Conservation (phyloP, 2,888 invertebrate species). For the Diarsia mendica region DNA sequence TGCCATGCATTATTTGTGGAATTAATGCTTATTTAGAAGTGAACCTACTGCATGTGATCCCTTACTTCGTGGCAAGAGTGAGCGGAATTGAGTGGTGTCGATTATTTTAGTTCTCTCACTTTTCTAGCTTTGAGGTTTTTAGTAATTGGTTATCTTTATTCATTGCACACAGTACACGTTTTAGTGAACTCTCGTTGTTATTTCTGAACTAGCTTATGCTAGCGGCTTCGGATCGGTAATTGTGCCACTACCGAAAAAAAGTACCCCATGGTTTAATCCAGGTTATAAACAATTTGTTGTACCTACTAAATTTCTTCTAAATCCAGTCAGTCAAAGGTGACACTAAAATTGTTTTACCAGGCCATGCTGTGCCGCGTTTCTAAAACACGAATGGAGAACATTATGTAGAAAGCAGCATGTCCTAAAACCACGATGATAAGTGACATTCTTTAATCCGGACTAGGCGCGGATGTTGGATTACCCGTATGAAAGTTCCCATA, state of each 20-base stretch:
- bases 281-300: too few relatives aligned
- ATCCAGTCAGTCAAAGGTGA: neutral
- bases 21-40: neutral
- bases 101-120: constrained; percentile 18
- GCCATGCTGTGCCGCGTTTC: neutral
- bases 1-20: too few relatives aligned
- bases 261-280: too few relatives aligned
- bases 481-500: too few relatives aligned
- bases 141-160: constrained; percentile 29
- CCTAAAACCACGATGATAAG: neutral
- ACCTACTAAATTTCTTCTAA: too few relatives aligned
- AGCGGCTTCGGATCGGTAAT: too few relatives aligned
- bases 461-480: neutral
- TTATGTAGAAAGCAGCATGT: neutral
- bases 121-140: constrained; percentile 20
- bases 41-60: neutral
- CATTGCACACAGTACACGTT: neutral
- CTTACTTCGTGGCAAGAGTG: neutral
- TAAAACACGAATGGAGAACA: neutral
- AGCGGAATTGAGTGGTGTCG: constrained; percentile 28
- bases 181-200: neutral
- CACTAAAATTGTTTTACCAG: neutral
- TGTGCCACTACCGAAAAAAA: too few relatives aligned
- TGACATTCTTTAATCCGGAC: neutral
- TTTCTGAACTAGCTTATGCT: too few relatives aligned